Percentiles rank a stretch among this genome's conserved stretches.
These are phyloP conservation scores for Pelmatolapia mariae DNA, from an alignment of 2,113 vertebrate genomes.

Conservation along the genomic window DNA sequence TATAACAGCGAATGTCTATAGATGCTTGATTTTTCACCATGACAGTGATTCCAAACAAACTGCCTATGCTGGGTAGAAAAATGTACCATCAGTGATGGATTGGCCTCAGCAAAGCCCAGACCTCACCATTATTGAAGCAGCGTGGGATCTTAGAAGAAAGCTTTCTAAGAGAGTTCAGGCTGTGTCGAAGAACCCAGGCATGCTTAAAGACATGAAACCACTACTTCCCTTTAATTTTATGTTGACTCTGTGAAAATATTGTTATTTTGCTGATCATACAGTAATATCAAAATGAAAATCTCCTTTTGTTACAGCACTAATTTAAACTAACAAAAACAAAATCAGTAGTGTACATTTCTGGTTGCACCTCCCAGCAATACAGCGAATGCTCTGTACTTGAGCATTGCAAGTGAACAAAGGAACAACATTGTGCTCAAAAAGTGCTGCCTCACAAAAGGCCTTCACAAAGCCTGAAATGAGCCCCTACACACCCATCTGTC, in stretches of 20 bases:
- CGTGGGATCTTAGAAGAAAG: not conserved
- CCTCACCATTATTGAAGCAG: not conserved
- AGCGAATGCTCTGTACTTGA: slow-evolving; percentile 45
- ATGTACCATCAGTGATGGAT: not conserved
- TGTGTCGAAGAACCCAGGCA: not conserved
- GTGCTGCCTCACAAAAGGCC: slow-evolving; percentile 64
- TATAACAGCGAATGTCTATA: fast-evolving
- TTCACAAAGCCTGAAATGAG: slow-evolving; percentile 47
- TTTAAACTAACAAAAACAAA: not conserved
- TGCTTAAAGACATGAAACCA: not conserved
- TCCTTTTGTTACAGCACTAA: not conserved
- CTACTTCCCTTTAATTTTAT: not conserved
- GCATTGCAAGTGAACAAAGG: slow-evolving; percentile 36
- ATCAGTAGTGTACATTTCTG: not conserved
- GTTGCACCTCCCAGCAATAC: not conserved
- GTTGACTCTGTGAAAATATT: not conserved
- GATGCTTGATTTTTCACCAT: not conserved
- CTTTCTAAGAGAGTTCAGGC: not conserved
- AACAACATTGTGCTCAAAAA: slow-evolving; percentile 56
- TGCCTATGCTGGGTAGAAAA: not conserved
- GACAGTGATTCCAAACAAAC: not conserved
- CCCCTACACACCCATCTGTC: slow-evolving; percentile 32
- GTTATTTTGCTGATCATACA: not conserved
- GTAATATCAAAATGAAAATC: not conserved
- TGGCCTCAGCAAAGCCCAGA: not conserved